Evolutionary conservation across 37 sponge, comb jelly and placozoan genomes (phyloP).

Genomic region (Aphrocallistes beatrix): DNA sequence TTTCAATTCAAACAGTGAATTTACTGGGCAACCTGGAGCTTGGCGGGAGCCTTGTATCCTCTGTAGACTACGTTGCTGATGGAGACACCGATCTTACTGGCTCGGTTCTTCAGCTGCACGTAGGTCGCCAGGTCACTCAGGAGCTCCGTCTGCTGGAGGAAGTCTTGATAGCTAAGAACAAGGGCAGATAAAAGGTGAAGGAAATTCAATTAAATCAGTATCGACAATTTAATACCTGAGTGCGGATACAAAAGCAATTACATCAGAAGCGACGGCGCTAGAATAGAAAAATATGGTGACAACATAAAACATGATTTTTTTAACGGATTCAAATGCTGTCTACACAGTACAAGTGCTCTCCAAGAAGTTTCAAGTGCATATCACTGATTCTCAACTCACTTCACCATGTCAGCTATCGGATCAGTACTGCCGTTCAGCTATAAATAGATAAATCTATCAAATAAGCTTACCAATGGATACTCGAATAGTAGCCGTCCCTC

Average conservation of each 20-base stretch:
- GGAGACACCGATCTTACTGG: constrained; percentile 44
- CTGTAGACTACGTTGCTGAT: constrained; percentile 51
- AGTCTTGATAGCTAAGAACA: constrained; percentile 48
- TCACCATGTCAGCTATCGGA: constrained; percentile 64
- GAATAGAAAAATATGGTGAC: neutral
- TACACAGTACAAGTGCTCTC: neutral
- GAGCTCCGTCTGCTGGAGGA: constrained; percentile 47
- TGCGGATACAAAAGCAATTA: constrained; percentile 58
- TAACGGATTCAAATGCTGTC: no score
- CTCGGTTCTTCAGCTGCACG: constrained; percentile 40
- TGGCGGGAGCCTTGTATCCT: constrained; percentile 30
- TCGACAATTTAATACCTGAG: constrained; percentile 28
- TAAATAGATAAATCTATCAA: neutral
- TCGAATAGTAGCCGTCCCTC: no score
- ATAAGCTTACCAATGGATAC: neutral
- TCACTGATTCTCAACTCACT: constrained; percentile 20
- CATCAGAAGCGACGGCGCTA: constrained; percentile 55
- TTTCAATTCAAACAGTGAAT: neutral
- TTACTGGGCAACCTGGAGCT: neutral
- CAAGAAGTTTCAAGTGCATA: neutral
- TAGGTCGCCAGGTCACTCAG: constrained; percentile 50
- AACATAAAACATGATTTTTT: no score
- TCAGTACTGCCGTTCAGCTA: constrained; percentile 62
- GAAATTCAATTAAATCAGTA: neutral
- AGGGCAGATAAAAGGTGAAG: neutral